phyloP scores from a whole-genome alignment of 2,888 invertebrate genomes.

The Proisotoma minuta region DNA sequence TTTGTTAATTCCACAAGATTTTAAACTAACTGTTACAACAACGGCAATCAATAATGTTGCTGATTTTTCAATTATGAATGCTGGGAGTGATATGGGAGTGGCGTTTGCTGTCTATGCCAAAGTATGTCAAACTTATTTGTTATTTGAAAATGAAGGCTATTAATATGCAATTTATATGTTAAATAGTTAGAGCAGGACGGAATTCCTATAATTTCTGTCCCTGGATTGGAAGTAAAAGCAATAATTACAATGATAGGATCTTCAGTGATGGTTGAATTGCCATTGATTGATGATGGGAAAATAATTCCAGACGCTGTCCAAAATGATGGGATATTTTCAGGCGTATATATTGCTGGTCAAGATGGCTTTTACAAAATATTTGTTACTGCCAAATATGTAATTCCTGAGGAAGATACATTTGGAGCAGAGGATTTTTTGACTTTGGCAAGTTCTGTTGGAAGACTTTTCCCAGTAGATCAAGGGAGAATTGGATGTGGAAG shows the following conservation, averaged over 20 bases:
- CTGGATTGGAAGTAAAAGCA: neutral
- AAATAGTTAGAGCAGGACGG: constrained; percentile 15
- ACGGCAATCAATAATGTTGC: constrained; percentile 4
- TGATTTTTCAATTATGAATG: neutral
- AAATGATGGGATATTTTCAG: constrained; percentile 38
- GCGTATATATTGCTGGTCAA: constrained; percentile 7
- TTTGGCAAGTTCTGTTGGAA: neutral
- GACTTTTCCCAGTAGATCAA: constrained; percentile 25
- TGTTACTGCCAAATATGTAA: constrained; percentile 7
- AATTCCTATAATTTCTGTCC: neutral
- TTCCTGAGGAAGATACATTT: neutral
- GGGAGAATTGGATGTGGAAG: constrained; percentile 19
- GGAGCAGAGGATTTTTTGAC: neutral
- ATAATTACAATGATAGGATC: neutral
- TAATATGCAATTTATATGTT: neutral
- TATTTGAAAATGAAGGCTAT: neutral
- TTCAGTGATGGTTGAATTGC: constrained; percentile 6
- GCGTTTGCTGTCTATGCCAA: constrained; percentile 22
- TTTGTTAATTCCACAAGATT: neutral
- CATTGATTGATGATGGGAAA: constrained; percentile 22
- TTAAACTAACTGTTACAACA: constrained; percentile 12
- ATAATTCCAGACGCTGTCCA: constrained; percentile 23
- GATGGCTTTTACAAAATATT: constrained; percentile 10
- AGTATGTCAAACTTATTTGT: neutral
- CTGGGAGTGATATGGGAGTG: neutral